A percentile compares a stretch with the other conserved stretches of the same genome.
phyloP scores from a whole-genome alignment of 2,797 vertebrate genomes.

The Lepilemur septentrionalis region DNA sequence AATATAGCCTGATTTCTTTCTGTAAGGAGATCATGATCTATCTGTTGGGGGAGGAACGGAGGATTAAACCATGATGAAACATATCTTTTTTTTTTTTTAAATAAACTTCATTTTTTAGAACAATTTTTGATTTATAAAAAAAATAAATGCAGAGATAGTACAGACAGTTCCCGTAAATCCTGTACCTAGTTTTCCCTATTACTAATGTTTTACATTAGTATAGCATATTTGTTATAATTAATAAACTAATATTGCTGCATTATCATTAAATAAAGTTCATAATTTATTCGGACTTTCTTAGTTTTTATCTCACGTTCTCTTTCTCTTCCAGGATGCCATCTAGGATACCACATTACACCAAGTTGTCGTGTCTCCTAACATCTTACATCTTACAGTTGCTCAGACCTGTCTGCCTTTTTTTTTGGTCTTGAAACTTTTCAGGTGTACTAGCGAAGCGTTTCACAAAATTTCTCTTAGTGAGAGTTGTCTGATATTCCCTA shows the following conservation, averaged over 20 bases:
- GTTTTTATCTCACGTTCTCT: not conserved
- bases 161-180: not conserved
- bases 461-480: not conserved
- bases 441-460: not conserved
- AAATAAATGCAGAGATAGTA: not conserved
- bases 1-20: not conserved
- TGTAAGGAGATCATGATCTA: not conserved
- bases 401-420: not conserved
- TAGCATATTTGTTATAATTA: not conserved
- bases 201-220: not conserved
- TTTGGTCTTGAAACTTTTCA: not conserved
- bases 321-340: not conserved
- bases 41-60: not conserved
- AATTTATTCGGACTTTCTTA: not conserved
- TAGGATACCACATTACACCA: not conserved
- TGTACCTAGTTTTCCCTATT: not conserved
- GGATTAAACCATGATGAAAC: not conserved
- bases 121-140: not conserved
- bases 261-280: not conserved
- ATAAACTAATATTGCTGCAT: not conserved
- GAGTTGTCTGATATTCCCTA: not conserved
- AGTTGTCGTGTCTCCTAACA: not conserved
- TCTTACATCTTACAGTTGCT: not conserved
- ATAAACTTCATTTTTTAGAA: not conserved
- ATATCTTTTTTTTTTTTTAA: not conserved